Base-by-base conservation (phyloP, 1,140 invertebrate genomes). In the Diabrotica undecimpunctata region DNA sequence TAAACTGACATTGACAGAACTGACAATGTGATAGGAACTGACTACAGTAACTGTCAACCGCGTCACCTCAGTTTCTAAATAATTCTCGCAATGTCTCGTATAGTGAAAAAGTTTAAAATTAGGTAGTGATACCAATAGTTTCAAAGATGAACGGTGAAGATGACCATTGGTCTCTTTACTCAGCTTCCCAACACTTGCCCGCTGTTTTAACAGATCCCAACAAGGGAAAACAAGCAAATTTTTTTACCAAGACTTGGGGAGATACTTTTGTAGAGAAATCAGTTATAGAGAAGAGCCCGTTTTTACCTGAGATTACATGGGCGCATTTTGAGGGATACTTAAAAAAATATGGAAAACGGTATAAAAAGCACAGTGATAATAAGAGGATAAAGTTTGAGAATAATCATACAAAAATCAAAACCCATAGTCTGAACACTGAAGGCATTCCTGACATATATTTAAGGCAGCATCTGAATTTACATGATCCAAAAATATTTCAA, bases 221-320 rank as follows among this genome's bases (percentile, higher is more conserved):
- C 56, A 88, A 89, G 72, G 90, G 93, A 61, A 95, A 94, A 79
- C 92, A 92, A 77, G 88, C 85, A 74, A 94, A 96, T 77, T 95
- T 99, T 73, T 96, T 99, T 74, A 97, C 96, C 0, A 95, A 95
- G 79, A 96, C 95, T 68, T 99, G 97, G 97, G 97, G 97, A 51
- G 95, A 97, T 74, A 86, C 86, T 64, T 98, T 98, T 81, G 85
- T 96, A 7, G 95, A 97, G 66, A 90, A 89, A 71, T 79, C 83
- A 35, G 83, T 88, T 12, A 87, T 97, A 74, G 85, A 88, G 14
- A 86, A 87, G 62, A 91, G 91, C 71, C 86, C 88, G 2, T 90
- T 91, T 78, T 80, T 99, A 66, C 93, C 93, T 52, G 90, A 95
- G 73, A 89, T 98, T 36, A 88, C 85, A 3, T 85, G 87, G 72